Evolutionary conservation across 2,113 vertebrate species (phyloP).

Genomic region (Cacatua alba): DNA sequence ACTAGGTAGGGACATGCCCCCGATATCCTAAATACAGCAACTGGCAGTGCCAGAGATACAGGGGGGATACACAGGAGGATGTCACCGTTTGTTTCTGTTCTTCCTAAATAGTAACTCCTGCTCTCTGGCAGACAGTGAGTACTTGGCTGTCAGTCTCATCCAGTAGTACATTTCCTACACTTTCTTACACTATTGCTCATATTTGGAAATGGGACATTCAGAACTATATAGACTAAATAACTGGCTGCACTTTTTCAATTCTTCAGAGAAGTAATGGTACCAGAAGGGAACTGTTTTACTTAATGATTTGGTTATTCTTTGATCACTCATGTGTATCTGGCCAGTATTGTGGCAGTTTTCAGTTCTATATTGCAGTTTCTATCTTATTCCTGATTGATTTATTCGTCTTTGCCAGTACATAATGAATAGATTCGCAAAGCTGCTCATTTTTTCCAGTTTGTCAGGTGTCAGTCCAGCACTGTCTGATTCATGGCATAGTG

Average conservation of each 20-base stretch:
- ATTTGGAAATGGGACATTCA: not conserved
- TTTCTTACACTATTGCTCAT: not conserved
- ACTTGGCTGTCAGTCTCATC: not conserved
- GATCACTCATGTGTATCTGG: conserved; percentile 52
- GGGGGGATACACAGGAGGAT: not conserved
- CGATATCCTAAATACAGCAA: not conserved
- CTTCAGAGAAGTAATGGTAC: conserved; percentile 6
- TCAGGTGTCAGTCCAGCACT: conserved; percentile 46
- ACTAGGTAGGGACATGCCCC: not conserved
- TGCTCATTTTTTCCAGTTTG: conserved; percentile 59
- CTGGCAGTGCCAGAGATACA: not conserved
- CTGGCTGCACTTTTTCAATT: not conserved
- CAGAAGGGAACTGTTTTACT: conserved; percentile 44
- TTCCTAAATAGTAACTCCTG: not conserved
- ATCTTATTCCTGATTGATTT: conserved; percentile 47
- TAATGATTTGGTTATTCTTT: conserved; percentile 64
- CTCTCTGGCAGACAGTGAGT: not conserved
- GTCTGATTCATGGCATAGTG: conserved; percentile 6
- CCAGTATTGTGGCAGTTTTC: conserved; percentile 63
- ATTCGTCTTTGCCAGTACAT: conserved; percentile 28
- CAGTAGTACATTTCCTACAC: not conserved
- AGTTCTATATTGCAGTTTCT: conserved; percentile 40
- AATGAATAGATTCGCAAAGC: conserved; percentile 28
- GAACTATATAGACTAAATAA: not conserved
- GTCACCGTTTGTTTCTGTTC: not conserved